Evolutionary conservation across 2,797 vertebrate species (phyloP).

Genomic region (Triplophysa yarkandensis): DNA sequence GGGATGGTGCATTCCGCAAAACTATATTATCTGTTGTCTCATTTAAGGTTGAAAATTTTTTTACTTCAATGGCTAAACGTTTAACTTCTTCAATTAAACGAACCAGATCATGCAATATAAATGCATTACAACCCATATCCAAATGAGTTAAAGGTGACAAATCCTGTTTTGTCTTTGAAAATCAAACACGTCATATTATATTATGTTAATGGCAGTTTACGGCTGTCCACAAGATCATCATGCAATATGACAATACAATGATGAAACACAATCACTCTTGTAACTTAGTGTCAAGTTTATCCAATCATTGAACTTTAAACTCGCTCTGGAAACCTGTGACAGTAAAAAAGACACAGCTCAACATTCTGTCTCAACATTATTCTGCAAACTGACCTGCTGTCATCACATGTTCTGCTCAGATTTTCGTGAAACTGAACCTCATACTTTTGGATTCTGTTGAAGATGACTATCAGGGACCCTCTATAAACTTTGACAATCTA

Average conservation of each 20-base stretch:
- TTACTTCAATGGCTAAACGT: background rate
- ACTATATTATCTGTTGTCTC: background rate
- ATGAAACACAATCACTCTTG: too few species aligned
- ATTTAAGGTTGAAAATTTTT: background rate
- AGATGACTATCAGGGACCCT: constrained; percentile 1
- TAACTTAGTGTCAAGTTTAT: constrained; percentile 14
- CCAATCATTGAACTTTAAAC: constrained; percentile 3
- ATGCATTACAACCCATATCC: too few species aligned
- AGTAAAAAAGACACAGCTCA: constrained; percentile 20
- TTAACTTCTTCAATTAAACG: background rate
- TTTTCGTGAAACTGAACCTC: background rate
- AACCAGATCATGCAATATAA: constrained; percentile 23
- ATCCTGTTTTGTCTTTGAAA: constrained; percentile 18
- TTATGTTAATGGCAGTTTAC: constrained; percentile 6
- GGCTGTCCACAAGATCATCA: constrained; percentile 27
- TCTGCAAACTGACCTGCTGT: background rate
- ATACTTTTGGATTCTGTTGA: background rate
- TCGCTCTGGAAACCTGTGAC: constrained; percentile 5
- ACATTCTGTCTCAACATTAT: background rate
- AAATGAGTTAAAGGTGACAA: constrained; percentile 12
- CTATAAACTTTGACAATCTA: background rate
- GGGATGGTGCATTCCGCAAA: background rate
- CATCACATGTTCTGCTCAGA: background rate
- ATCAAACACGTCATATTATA: constrained; percentile 40
- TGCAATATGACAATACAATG: constrained; percentile 36